A percentile compares a stretch with the other conserved stretches of the same genome.
phyloP scores from a whole-genome alignment of 2,888 invertebrate species.

The Rhagonycha lutea region DNA sequence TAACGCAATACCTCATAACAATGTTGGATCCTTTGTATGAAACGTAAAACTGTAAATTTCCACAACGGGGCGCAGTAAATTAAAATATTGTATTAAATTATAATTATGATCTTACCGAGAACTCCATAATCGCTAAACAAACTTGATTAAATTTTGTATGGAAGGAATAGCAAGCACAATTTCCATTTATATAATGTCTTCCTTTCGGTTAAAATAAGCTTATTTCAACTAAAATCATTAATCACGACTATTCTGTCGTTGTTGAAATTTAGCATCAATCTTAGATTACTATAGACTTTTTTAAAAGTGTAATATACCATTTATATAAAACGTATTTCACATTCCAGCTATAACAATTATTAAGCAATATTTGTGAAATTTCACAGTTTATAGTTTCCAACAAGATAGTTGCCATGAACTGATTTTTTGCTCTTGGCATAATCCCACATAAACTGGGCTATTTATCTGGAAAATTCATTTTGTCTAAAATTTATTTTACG shows the following conservation, averaged over 20 bases:
- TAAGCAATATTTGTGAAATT: not conserved
- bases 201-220: constrained; percentile 26
- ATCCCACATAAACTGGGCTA: not conserved
- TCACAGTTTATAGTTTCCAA: not conserved
- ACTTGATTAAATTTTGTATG: constrained; percentile 27
- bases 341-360: not conserved
- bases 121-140: constrained; percentile 29
- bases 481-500: not conserved
- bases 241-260: constrained; percentile 10
- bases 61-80: constrained; percentile 20
- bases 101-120: constrained; percentile 25
- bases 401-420: not conserved
- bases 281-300: not conserved
- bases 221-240: constrained; percentile 19
- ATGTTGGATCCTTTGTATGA: constrained; percentile 21
- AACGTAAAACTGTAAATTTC: constrained; percentile 23
- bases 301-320: not conserved
- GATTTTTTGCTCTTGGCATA: not conserved
- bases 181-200: constrained; percentile 25
- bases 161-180: constrained; percentile 24
- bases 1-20: constrained; percentile 24
- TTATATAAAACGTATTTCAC: not conserved
- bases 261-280: constrained; percentile 5
- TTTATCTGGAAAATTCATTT: not conserved
- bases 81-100: constrained; percentile 28